These are phyloP conservation scores for Uropsilus gracilis DNA, from an alignment of 2,113 vertebrate species.

Conservation along the genomic window DNA sequence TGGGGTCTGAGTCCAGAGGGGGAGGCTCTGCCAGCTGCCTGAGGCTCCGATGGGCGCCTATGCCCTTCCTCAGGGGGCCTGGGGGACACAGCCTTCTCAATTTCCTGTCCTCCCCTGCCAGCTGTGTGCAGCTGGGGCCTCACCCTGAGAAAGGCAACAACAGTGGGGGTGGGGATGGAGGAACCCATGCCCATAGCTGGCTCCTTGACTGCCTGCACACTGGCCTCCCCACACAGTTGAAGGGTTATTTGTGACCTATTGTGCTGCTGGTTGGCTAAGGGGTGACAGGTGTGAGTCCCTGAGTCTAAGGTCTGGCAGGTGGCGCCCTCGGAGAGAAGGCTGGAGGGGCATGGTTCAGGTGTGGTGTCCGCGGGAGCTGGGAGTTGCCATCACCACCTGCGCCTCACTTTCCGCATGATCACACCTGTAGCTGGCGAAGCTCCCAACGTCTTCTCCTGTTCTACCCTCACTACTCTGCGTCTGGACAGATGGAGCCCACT, in stretches of 20 bases:
- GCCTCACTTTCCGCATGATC: background rate
- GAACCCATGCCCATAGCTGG: too few relatives aligned
- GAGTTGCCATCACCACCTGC: background rate
- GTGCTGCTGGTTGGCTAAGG: too few relatives aligned
- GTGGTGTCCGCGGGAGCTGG: background rate
- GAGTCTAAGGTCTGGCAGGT: too few relatives aligned
- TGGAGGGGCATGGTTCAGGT: background rate
- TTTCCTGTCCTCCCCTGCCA: slow-evolving; percentile 29
- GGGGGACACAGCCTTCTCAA: slow-evolving; percentile 1
- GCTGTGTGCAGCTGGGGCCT: slow-evolving; percentile 73
- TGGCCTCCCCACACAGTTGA: too few relatives aligned
- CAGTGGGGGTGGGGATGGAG: background rate
- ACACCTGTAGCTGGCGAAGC: background rate
- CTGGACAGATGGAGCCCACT: too few relatives aligned
- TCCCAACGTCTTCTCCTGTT: background rate
- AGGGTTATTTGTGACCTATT: background rate
- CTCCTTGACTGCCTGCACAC: too few relatives aligned
- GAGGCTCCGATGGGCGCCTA: background rate
- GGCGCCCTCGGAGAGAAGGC: rapidly evolving
- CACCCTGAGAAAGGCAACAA: background rate
- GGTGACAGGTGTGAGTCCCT: background rate
- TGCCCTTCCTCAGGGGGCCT: background rate
- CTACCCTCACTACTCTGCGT: rapidly evolving
- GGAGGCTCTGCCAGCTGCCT: background rate
- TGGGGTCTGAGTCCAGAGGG: background rate